Evolutionary conservation across 2,113 vertebrate species (phyloP).

Genomic region (Protobothrops mucrosquamatus): DNA sequence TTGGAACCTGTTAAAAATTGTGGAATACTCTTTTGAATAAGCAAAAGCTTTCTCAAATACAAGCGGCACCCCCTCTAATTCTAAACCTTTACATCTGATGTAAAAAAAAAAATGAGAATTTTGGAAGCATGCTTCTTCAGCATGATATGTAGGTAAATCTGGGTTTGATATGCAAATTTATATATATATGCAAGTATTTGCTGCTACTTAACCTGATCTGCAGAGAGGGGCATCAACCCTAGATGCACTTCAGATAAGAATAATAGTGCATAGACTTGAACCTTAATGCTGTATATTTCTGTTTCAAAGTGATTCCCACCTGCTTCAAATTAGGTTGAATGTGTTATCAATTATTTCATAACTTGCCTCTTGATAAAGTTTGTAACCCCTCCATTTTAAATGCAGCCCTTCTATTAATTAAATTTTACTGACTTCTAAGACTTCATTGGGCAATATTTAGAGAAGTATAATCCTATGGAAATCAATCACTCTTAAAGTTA

Average conservation of each 20-base stretch:
- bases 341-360: not conserved
- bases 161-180: not conserved
- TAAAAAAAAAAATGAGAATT: not conserved
- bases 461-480: not conserved
- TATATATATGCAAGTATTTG: not conserved
- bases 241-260: too few species aligned
- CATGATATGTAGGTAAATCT: not conserved
- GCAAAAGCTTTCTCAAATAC: not conserved
- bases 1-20: not conserved
- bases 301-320: not conserved
- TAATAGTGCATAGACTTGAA: not conserved
- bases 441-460: not conserved
- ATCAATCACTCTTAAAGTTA: not conserved
- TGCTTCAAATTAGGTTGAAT: not conserved
- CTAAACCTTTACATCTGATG: not conserved
- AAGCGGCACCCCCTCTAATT: not conserved
- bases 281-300: not conserved
- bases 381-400: not conserved
- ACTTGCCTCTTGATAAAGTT: not conserved
- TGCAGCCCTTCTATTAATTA: not conserved
- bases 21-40: not conserved
- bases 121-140: not conserved
- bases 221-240: not conserved
- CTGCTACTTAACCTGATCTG: not conserved
- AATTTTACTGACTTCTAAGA: not conserved